Evolutionary conservation across 2,888 invertebrate species (phyloP), one percentile per base, ranked within the genome.

Genomic region (Pyrocoelia pectoralis): DNA sequence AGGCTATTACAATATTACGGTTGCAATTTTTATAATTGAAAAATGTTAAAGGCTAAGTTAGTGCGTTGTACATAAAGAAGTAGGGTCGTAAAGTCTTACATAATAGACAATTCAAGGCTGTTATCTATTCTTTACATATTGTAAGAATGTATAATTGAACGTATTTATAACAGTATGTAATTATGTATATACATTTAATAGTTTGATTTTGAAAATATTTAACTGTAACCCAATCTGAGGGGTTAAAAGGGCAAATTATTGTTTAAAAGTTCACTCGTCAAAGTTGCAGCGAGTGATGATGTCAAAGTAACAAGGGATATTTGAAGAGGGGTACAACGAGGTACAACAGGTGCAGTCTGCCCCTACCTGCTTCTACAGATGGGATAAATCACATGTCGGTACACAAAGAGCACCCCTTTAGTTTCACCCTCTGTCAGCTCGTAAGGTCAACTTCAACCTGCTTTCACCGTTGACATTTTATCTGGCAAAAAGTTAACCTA

Each of bases 361-460:
- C 73, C 74, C 75, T 77, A 78, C 76, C 77, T 78, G 77, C 73
- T 71, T 57, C 69, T 68, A 68, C 71, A 74, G 76, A 74, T 74
- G 70, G 74, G 74, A 77, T 77, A 77, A 76, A 77, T 78, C 77
- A 78, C 76, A 76, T 77, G 76, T 76, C 74, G 76, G 73, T 74
- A 75, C 72, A 74, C 66, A 72, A 72, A 72, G 62, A 61, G 70
- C 72, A 73, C 70, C 75, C 74, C 71, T 74, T 69, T 61, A 58
- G 62, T 68, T 71, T 68, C 71, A 71, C 72, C 71, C 73, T 69
- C 64, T 59, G 68, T 72, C 41, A 43, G 41, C 71, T 71, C 69
- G 72, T 68, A 68, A 73, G 74, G 76, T 74, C 74, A 74, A 71
- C 68, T 68, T 61, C 66, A 69, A 69, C 65, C 70, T 67, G 68